Evolutionary conservation across 2,888 invertebrate species (phyloP), one percentile per base, ranked within the genome.

Genomic region (Laspeyria flexula): DNA sequence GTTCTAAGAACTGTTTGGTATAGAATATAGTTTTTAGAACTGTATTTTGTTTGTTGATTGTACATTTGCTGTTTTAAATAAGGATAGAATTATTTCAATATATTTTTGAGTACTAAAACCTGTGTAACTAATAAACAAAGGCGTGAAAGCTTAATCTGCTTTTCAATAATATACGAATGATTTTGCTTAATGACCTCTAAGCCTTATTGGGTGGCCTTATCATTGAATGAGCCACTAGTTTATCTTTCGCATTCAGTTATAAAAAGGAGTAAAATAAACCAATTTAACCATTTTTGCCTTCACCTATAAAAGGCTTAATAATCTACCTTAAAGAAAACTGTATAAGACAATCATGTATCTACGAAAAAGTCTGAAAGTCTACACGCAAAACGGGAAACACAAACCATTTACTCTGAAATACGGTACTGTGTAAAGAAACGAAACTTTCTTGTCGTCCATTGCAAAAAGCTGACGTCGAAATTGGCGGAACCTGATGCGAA

Each of bases 401-500:
- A 30, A 30, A 31, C 23, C 0, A 13, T 11, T 23, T 34, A 34
- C 51, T 48, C 47, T 49, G 34, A 62, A 70, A 64, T 68, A 70
- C 71, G 70, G 71, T 68, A 61, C 52, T 46, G 15, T 31, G 33
- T 15, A 42, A 53, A 48, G 50, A 55, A 49, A 50, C 47, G 55
- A 62, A 58, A 57, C 54, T 45, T 46, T 53, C 46, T 56, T 40
- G 11, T 41, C 45, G 13, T 13, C 44, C 41, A 38, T 23, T 25
- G 33, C 40, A 67, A 73, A 67, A 73, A 69, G 44, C 46, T 73
- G 77, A 76, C 75, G 56, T 55, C 60, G 64, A 76, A 76, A 75
- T 73, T 65, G 75, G 62, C 46, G 48, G 53, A 38, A 52, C 57
- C 46, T 55, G 61, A 62, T 55, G 61, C 45, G 58, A 65, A 62